Base-by-base conservation (phyloP, 2,888 invertebrate species). In the Oligia latruncula region DNA sequence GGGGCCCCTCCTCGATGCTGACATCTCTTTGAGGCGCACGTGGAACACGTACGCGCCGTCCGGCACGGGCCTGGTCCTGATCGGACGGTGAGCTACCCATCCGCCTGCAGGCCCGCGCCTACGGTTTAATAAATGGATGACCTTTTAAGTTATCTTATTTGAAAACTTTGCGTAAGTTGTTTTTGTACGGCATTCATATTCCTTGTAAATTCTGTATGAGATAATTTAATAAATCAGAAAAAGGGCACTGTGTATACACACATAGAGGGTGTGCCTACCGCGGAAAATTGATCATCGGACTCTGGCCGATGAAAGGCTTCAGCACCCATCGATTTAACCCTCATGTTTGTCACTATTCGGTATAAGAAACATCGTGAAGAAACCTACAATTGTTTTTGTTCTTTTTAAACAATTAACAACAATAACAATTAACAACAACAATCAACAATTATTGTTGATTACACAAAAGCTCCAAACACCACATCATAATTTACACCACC, bases 141-240 rank as follows among this genome's bases (percentile, higher is more conserved):
- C 65, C 20, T 67, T 58, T 52, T 35, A 65, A 65, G 23, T 77
- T 23, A 52, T 29, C 43, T 78, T 80, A 66, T 77, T 82, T 83
- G 46, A 55, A 58, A 72, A 68, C 64, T 84, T 77, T 23, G n/a
- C 43, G 43, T 49, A 17, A 55, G 6, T 46, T 49, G 17, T 15
- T 35, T 55, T 46, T 49, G 55, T 23, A 78, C 40, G 52, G 52
- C 20, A 46, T 64, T 77, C n/a, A 65, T 35, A n/a, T 23, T 60
- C 15, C 9, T 15, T 20, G 9, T 35, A 8, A 75, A 4, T 58
- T 49, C 9, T 20, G 2, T 49, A 9, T 72, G 8, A 40, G 20
- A 5, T 71, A 11, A 73, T 13, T 40, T 49, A n/a, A n/a, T 49
- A 20, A 17, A 29, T 40, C 2, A 49, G 40, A 23, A 6, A 43